Evolutionary conservation across 2,888 invertebrate genomes (phyloP).

Genomic region (Meteorus colon): DNA sequence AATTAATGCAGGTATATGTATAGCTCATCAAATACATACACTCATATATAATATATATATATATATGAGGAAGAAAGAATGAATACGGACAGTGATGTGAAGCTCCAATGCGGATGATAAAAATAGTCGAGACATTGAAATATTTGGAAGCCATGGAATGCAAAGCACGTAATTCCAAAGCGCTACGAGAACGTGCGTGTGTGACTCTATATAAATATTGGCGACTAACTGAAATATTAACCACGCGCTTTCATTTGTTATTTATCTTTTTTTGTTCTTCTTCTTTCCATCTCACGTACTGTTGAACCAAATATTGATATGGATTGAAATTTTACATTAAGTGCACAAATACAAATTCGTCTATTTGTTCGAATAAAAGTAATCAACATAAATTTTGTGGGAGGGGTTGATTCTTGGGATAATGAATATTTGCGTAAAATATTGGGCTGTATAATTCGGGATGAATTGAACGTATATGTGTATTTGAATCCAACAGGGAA

Average conservation of each 20-base stretch:
- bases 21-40: too few relatives aligned
- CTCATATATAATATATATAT: not conserved
- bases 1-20: not conserved
- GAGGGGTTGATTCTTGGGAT: too few relatives aligned
- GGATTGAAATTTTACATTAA: too few relatives aligned
- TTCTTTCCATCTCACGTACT: not conserved
- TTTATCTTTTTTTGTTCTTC: not conserved
- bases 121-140: slow-evolving; percentile 46
- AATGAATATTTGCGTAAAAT: too few relatives aligned
- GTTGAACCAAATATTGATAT: too few relatives aligned
- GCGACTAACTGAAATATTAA: slow-evolving; percentile 10
- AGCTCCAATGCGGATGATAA: slow-evolving; percentile 21
- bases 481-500: too few relatives aligned
- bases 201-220: slow-evolving; percentile 46
- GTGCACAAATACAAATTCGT: too few relatives aligned
- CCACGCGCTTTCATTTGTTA: not conserved
- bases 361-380: too few relatives aligned
- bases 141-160: slow-evolving; percentile 43
- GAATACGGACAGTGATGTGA: slow-evolving; percentile 5
- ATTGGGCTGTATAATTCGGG: too few relatives aligned
- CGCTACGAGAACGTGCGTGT: slow-evolving; percentile 57
- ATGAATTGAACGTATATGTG: too few relatives aligned
- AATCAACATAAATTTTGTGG: too few relatives aligned
- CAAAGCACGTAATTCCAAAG: slow-evolving; percentile 60
- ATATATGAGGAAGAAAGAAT: slow-evolving; percentile 18